Evolutionary conservation across 1,140 invertebrate species (phyloP), one percentile per base, ranked within the genome.

Genomic region (Tribolium castaneum): DNA sequence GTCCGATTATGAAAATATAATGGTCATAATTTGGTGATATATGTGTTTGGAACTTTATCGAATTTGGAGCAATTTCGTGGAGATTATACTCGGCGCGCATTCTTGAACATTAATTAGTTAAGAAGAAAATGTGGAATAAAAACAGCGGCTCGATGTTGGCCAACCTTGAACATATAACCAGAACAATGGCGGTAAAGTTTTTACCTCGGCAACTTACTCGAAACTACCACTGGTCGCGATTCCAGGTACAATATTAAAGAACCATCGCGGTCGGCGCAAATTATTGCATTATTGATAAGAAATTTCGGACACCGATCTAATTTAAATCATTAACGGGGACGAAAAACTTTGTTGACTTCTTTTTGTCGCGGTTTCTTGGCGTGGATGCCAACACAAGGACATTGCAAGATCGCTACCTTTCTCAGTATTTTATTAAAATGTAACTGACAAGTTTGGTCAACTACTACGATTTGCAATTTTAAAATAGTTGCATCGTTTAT

Each of bases 211-310:
- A 30, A 66, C 30, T 66, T 66, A 66, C 59, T 66, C 59, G 59
- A 66, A 66, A 66, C 59, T 35, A 35, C 19, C 59, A 34, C n/a
- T 35, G 59, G 59, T 66, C 59, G 59, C 59, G 30, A 35, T 66
- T 66, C 59, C 30, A 66, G 59, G 59, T 66, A 66, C 59, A 66
- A 66, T 66, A 66, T 66, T 66, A 66, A 66, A 66, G 59, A 59
- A 59, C 54, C 54, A 59, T 59, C 22, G 16, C 54, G 54, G 30
- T 30, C 7, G 59, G 59, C 59, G 59, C 59, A 66, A 66, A 66
- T 66, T 66, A 66, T 66, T 66, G 59, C 59, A 66, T 66, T 66
- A 66, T 66, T 66, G 59, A 66, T 35, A 66, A 66, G 59, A 66
- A 66, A 66, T 66, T 66, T 66, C 22, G 30, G 34, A 66, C n/a